Evolutionary conservation across 2,888 invertebrate species (phyloP), one percentile per base, ranked within the genome.

Genomic region (Notodonta ziczac): DNA sequence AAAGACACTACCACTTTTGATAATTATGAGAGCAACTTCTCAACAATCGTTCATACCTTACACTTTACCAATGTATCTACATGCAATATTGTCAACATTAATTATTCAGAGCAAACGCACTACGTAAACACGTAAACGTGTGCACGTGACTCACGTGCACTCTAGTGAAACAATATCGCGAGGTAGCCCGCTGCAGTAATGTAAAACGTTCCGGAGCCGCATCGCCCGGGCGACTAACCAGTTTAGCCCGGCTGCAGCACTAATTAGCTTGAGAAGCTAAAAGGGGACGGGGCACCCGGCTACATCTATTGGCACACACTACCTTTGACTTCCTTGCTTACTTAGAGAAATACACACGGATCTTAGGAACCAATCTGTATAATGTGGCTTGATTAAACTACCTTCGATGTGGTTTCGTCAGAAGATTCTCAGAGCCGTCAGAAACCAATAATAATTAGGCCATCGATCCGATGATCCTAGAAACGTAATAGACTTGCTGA

Each of bases 231-330:
- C 73, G 75, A 77, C 86, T 89, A 91, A 90, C 85, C 83, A 84
- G 87, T 88, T 90, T 88, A 90, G 83, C 81, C 80, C 76, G 80
- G 82, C 84, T 84, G 82, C 82, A 84, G 86, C 84, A 87, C 87
- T 90, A 90, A 91, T 92, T 91, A 92, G 87, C 86, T 83, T 86
- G 84, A 90, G 85, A 85, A 86, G 78, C 81, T 80, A 83, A 79
- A 82, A 83, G 53, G 35, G 79, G 78, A 82, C 35, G 35, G 35
- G 35, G 83, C 82, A 68, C 78, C 79, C 72, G 75, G 82, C 78
- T 82, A 70, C 74, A 81, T 78, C 79, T 82, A 56, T 70, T 61
- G 72, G 72, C 73, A 71, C 71, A 67, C 58, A 64, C 71, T 78
- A 79, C 77, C 83, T 84, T 80, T 77, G 80, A 79, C 77, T 82